These are phyloP conservation scores for Dermochelys coriacea DNA, from an alignment of 2,797 vertebrate species.

Conservation along the genomic window DNA sequence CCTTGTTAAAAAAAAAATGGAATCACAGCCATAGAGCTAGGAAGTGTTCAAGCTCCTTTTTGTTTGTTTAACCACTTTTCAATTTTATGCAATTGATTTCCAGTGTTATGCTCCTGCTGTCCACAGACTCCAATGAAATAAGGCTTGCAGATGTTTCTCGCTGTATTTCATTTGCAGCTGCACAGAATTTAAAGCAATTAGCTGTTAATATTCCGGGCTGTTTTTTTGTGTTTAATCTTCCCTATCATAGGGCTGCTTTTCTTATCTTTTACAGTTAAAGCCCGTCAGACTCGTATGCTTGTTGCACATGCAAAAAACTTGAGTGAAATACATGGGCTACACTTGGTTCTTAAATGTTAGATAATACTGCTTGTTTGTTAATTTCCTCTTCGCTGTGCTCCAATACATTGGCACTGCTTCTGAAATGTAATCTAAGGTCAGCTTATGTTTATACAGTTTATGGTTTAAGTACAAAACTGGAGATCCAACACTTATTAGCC, in stretches of 20 bases:
- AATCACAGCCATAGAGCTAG: conserved; percentile 62
- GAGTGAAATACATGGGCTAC: not conserved
- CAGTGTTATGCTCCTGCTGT: not conserved
- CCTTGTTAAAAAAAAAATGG: conserved; percentile 51
- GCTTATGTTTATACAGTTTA: not conserved
- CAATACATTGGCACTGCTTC: not conserved
- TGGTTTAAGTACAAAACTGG: not conserved
- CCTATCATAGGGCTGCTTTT: conserved; percentile 44
- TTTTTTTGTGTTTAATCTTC: conserved; percentile 50
- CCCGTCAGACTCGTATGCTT: conserved; percentile 58
- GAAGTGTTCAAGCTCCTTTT: conserved; percentile 54
- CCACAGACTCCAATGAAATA: not conserved
- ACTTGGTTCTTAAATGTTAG: not conserved
- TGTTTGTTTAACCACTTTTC: conserved; percentile 70
- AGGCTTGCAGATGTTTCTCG: conserved; percentile 53
- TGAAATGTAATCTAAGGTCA: not conserved
- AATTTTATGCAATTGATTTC: conserved; percentile 51
- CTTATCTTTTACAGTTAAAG: conserved; percentile 48
- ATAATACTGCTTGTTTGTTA: not conserved
- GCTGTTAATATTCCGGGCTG: conserved; percentile 44
- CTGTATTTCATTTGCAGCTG: conserved; percentile 63
- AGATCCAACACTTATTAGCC: not conserved
- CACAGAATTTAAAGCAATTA: conserved; percentile 70
- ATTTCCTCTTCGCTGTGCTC: conserved; percentile 6
- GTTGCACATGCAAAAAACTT: conserved; percentile 49